Percentiles rank a stretch among this genome's conserved stretches.
These are phyloP conservation scores for Mactromeris polynyma DNA, from an alignment of 2,888 invertebrate genomes.

Conservation along the genomic window DNA sequence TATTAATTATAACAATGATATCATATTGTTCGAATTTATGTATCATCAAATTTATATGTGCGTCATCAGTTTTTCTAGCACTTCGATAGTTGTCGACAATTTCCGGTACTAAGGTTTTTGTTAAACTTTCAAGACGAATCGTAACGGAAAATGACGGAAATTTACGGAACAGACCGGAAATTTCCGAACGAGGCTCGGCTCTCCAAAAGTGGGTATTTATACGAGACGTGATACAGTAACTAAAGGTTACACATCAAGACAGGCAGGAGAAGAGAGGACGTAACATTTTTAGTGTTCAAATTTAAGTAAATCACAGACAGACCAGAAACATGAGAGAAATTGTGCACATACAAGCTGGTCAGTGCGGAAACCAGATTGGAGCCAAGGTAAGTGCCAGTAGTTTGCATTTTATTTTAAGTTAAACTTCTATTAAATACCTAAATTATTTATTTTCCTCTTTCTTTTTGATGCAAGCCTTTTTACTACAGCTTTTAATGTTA, in stretches of 20 bases:
- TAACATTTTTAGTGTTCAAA: constrained; percentile 37
- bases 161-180: not conserved
- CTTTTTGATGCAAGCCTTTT: too few species aligned
- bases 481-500: too few species aligned
- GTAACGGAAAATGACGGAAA: constrained; percentile 15
- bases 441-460: too few species aligned
- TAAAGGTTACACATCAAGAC: constrained; percentile 25
- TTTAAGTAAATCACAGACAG: constrained; percentile 18
- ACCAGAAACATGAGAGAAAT: constrained; percentile 67
- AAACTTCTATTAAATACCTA: not conserved
- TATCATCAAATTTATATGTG: constrained; percentile 20
- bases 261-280: constrained; percentile 15
- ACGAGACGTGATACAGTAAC: not conserved
- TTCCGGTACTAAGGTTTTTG: not conserved
- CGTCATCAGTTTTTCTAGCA: constrained; percentile 14
- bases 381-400: constrained; percentile 62
- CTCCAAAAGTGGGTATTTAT: constrained; percentile 25
- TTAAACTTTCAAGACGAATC: not conserved
- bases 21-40: constrained; percentile 22
- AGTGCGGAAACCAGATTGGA: constrained; percentile 72
- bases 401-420: not conserved
- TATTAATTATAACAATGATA: constrained; percentile 12
- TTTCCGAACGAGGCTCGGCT: constrained; percentile 37
- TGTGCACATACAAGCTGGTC: constrained; percentile 69
- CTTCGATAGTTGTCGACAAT: not conserved